Conservation (phyloP, 2,888 invertebrate genomes). For the Malthinus flaveolus region DNA sequence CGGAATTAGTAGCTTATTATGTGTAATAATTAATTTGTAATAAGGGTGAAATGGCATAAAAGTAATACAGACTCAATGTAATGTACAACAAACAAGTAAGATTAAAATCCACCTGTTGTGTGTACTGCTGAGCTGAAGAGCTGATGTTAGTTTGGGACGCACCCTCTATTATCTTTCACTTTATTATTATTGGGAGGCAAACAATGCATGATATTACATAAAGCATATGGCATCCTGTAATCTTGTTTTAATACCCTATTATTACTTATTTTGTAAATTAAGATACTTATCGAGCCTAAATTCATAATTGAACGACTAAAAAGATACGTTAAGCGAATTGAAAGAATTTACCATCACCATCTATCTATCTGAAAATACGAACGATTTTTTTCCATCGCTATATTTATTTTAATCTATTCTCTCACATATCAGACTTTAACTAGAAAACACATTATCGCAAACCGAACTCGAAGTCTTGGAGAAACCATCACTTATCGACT, state of each 20-base stretch:
- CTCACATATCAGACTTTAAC: conserved; percentile 7
- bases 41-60: too few relatives aligned
- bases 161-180: conserved; percentile 24
- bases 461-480: conserved; percentile 6
- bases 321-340: conserved; percentile 1
- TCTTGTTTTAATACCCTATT: conserved; percentile 23
- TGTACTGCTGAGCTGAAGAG: conserved; percentile 20
- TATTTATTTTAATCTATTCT: conserved; percentile 1
- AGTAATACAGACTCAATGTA: background rate
- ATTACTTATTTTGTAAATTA: conserved; percentile 29
- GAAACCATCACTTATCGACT: conserved; percentile 12
- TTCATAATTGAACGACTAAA: conserved; percentile 12
- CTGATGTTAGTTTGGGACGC: conserved; percentile 20
- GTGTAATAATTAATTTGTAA: too few relatives aligned
- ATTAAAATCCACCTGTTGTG: conserved; percentile 22
- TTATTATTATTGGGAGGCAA: conserved; percentile 33
- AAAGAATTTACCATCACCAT: conserved; percentile 9
- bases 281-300: conserved; percentile 21
- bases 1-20: too few relatives aligned
- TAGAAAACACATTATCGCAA: conserved; percentile 12
- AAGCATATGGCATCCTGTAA: conserved; percentile 28
- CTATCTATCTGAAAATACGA: background rate
- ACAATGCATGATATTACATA: conserved; percentile 29
- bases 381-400: conserved; percentile 1
- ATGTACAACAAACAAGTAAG: conserved; percentile 10